Evolutionary conservation across 1,140 invertebrate genomes (phyloP), one percentile per base, ranked within the genome.

Genomic region (Drosophila ercepeae): DNA sequence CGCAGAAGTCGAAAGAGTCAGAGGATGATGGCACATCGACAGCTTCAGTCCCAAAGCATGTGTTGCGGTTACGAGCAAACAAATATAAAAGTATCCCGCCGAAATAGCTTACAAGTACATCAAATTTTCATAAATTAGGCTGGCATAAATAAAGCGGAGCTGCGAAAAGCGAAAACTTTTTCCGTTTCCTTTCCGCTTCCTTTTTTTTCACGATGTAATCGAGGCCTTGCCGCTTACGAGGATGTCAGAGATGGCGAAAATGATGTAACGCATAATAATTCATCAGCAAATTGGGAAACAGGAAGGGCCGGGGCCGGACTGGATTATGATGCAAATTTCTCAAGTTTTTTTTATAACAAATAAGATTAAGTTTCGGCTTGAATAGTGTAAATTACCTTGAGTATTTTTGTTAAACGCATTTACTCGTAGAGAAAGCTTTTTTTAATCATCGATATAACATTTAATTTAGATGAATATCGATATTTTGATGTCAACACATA

Each of bases 91-190:
- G 82, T 88, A 88, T 88, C 70, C 69, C 77, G 75, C 77, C 77
- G 74, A 88, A 88, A 88, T 82, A 82, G 82, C 82, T 86, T 86
- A 88, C 77, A 88, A 88, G 82, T 88, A 88, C 82, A 88, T 88
- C 82, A 88, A 88, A 88, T 88, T 88, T 88, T 88, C 82, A 88
- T 88, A 88, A 88, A 88, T 88, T 88, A 88, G 82, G 77, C 77
- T 88, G 88, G 77, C 83, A 88, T 88, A 88, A 88, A 88, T 86
- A 82, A 88, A 75, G 64, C 53, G 39, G 65, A 44, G 57, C 48
- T 48, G 63, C n/a, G 36, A 25, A 84, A 75, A 73, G 73, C 78
- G 23, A 84, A 75, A 73, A 75, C 78, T 84, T 79, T 75, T 76
- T 79, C 29, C 36, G 36, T 39, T 39, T 16, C 23, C 36, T 64